Evolutionary conservation across 1,140 invertebrate genomes (phyloP).

Genomic region (Calephelis nemesis): DNA sequence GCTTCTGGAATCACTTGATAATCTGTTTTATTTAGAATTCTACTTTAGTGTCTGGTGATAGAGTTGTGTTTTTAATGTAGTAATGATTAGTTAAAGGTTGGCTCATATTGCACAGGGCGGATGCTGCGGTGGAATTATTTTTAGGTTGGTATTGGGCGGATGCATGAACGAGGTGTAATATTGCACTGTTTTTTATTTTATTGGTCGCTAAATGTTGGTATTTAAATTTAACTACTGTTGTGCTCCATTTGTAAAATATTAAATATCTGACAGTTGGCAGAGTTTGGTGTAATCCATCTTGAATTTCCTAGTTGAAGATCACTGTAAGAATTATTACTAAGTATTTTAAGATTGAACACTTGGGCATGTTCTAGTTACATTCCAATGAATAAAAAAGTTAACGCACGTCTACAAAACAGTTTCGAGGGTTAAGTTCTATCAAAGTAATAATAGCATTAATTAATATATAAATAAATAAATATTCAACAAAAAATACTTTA

Average conservation of each 20-base stretch:
- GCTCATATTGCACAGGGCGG: conserved; percentile 45
- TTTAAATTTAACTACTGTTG: conserved; percentile 6
- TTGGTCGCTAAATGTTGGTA: conserved; percentile 11
- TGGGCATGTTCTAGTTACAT: too few relatives aligned
- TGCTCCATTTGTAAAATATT: neutral
- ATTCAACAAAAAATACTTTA: too few relatives aligned
- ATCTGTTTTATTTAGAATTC: conserved; percentile 33
- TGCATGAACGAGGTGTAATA: conserved; percentile 44
- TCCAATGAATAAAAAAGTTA: too few relatives aligned
- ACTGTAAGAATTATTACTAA: too few relatives aligned
- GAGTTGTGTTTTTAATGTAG: conserved; percentile 31
- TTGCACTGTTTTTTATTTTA: conserved; percentile 35
- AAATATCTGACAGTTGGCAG: too few relatives aligned
- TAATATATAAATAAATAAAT: too few relatives aligned
- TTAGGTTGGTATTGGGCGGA: conserved; percentile 47
- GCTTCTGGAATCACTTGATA: conserved; percentile 53
- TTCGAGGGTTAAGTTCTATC: too few relatives aligned
- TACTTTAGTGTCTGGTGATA: conserved; percentile 31
- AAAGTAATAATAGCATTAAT: too few relatives aligned
- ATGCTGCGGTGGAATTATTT: conserved; percentile 47
- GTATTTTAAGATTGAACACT: too few relatives aligned
- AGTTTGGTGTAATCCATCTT: too few relatives aligned
- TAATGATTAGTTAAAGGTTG: conserved; percentile 39
- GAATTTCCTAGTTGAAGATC: too few relatives aligned
- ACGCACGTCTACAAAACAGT: too few relatives aligned